Conservation (phyloP, 1,140 invertebrate species). For the Chlorops oryzae region DNA sequence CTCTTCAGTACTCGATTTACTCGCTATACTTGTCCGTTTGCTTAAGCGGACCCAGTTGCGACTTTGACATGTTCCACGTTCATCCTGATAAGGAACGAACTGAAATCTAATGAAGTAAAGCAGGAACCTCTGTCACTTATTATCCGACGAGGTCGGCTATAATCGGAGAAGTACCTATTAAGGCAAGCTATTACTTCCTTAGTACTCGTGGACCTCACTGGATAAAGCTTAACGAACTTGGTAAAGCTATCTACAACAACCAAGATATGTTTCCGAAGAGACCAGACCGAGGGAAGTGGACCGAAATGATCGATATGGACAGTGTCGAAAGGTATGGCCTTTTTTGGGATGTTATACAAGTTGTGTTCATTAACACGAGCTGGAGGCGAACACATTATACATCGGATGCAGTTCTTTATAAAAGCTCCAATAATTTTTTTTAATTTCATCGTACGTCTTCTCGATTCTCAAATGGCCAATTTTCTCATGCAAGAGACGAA, state of each 20-base stretch:
- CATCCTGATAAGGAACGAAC: slow-evolving; percentile 11
- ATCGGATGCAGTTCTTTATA: too few species aligned
- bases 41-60: slow-evolving; percentile 11
- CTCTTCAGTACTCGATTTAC: too few species aligned
- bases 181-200: slow-evolving; percentile 26
- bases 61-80: slow-evolving; percentile 16
- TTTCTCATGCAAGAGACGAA: too few species aligned
- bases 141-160: slow-evolving; percentile 18
- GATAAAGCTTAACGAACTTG: slow-evolving; percentile 13
- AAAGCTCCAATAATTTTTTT: too few species aligned
- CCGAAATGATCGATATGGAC: slow-evolving; percentile 10
- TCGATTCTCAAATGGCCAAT: too few species aligned
- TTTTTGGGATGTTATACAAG: too few species aligned
- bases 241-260: slow-evolving; percentile 41
- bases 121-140: slow-evolving; percentile 27
- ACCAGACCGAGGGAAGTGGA: slow-evolving; percentile 28
- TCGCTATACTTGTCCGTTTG: slow-evolving; percentile 23
- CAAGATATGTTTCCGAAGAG: slow-evolving; percentile 47
- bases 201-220: slow-evolving; percentile 11
- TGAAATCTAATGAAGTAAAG: slow-evolving; percentile 29
- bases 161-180: slow-evolving; percentile 11
- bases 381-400: too few species aligned
- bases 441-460: too few species aligned
- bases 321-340: background rate
- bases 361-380: too few species aligned